A percentile compares a stretch with the other conserved stretches of the same genome.
Evolutionary conservation across 2,797 vertebrate genomes (phyloP).

Genomic region (Acanthiza pusilla): DNA sequence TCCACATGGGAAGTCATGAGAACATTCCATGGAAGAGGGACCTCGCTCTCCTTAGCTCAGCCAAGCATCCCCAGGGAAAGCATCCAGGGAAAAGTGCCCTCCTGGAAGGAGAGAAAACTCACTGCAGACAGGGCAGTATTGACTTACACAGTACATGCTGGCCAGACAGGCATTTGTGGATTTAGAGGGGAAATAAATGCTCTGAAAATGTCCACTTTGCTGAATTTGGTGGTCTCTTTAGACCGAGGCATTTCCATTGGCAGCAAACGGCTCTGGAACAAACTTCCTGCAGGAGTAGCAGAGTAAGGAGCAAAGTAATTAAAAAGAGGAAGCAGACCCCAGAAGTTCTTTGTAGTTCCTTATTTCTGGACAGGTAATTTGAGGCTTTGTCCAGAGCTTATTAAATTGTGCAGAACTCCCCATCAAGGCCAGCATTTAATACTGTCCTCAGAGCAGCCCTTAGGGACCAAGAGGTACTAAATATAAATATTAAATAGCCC

Average conservation of each 20-base stretch:
- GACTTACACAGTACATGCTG: background rate
- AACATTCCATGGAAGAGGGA: background rate
- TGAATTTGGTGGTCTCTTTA: constrained; percentile 9
- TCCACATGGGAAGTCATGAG: background rate
- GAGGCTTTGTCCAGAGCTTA: constrained; percentile 30
- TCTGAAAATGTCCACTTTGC: background rate
- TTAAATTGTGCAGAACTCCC: constrained; percentile 10
- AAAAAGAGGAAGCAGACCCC: constrained; percentile 6
- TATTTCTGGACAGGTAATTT: background rate
- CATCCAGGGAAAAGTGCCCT: background rate
- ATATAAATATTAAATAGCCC: constrained; percentile 6
- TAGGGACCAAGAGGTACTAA: background rate
- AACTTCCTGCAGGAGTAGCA: constrained; percentile 4
- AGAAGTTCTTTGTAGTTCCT: background rate
- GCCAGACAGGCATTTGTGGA: background rate
- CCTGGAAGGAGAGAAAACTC: background rate
- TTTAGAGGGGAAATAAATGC: background rate
- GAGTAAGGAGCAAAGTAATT: constrained; percentile 4
- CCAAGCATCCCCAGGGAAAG: background rate
- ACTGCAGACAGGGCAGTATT: background rate
- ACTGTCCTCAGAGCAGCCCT: background rate
- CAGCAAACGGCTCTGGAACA: background rate
- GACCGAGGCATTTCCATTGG: constrained; percentile 26
- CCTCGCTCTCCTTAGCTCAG: background rate
- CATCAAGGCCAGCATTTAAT: background rate